phyloP scores from a whole-genome alignment of 2,113 vertebrate genomes.

The Neolamprologus sp. region DNA sequence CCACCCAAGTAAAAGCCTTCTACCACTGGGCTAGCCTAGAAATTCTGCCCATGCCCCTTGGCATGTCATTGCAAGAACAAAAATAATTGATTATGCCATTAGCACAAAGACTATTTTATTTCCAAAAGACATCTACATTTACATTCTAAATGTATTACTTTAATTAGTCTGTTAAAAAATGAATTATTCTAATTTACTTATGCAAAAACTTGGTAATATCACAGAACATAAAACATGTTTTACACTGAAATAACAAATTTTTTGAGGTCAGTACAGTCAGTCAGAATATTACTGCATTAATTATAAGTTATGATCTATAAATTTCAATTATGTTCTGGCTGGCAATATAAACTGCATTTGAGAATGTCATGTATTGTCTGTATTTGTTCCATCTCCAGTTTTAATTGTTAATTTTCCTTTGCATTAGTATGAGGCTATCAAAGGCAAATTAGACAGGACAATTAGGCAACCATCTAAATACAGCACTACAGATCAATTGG shows the following conservation, averaged over 20 bases:
- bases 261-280: not conserved
- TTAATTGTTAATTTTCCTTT: not conserved
- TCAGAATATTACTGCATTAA: not conserved
- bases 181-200: not conserved
- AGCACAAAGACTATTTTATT: not conserved
- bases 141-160: not conserved
- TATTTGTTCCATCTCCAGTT: not conserved
- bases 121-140: not conserved
- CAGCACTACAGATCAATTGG: not conserved
- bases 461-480: not conserved
- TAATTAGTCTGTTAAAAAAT: not conserved
- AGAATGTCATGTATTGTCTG: not conserved
- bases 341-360: not conserved
- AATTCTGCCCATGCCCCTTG: not conserved
- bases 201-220: not conserved
- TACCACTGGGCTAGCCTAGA: not conserved
- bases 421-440: conserved; percentile 15
- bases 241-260: not conserved
- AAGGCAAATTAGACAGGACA: conserved; percentile 5
- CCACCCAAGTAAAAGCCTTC: not conserved
- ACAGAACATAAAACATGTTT: not conserved
- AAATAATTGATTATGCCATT: not conserved
- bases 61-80: not conserved
- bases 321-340: not conserved
- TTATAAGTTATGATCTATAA: not conserved